Percentiles rank a stretch among this genome's conserved stretches.
Evolutionary conservation across 2,888 invertebrate species (phyloP).

Genomic region (Thecophora atra): DNA sequence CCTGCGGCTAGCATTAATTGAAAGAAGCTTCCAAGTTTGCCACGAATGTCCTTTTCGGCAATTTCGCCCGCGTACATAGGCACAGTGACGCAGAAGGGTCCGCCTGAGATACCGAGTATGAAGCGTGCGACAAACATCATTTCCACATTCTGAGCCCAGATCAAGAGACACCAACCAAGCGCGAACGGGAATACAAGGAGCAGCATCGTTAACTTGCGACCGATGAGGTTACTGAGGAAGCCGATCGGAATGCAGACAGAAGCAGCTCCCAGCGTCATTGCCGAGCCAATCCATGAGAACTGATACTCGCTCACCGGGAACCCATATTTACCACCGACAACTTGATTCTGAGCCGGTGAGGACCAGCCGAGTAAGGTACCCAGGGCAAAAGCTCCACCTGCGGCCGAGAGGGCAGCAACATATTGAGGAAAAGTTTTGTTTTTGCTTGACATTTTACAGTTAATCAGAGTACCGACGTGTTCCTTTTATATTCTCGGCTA

Average conservation of each 20-base stretch:
- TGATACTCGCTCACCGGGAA: conserved; percentile 68
- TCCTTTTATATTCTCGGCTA: too few relatives aligned
- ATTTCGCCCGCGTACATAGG: conserved; percentile 90
- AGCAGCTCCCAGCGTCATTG: conserved; percentile 78
- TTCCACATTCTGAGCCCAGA: conserved; percentile 74
- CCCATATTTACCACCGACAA: conserved; percentile 50
- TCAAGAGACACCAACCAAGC: conserved; percentile 80
- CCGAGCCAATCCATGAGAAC: conserved; percentile 77
- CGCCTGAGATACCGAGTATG: conserved; percentile 67
- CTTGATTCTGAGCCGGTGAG: conserved; percentile 69
- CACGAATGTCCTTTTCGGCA: conserved; percentile 82
- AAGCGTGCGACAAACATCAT: conserved; percentile 62
- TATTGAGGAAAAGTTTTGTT: conserved; percentile 58
- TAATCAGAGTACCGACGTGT: conserved; percentile 27
- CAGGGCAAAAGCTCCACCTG: conserved; percentile 80
- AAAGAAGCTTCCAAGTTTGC: conserved; percentile 85
- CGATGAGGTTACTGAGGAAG: conserved; percentile 74
- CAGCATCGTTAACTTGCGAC: conserved; percentile 73
- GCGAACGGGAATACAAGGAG: conserved; percentile 72
- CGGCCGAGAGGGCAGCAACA: conserved; percentile 69
- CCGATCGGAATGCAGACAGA: conserved; percentile 79
- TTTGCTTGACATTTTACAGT: conserved; percentile 53
- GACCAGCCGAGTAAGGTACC: conserved; percentile 83
- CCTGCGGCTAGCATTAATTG: conserved; percentile 87
- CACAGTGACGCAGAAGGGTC: conserved; percentile 83